Percentiles rank a stretch among this genome's conserved stretches.
Conservation (phyloP, 2,888 invertebrate species). For the Sclerodermus sp. region DNA sequence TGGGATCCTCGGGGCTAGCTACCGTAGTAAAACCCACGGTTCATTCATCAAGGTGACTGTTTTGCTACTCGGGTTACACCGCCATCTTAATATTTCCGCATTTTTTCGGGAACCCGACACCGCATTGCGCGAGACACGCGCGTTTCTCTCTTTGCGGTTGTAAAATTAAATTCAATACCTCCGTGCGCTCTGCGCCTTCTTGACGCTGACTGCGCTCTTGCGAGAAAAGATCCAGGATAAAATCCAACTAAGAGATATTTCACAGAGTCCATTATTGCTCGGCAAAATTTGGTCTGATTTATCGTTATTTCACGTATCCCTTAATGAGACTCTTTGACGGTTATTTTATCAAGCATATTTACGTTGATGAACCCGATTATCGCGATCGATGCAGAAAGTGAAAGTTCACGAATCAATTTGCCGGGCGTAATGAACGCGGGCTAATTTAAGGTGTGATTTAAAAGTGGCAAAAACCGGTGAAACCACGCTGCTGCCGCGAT, state of each 20-base stretch:
- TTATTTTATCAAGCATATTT: no score
- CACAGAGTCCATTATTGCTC: no score
- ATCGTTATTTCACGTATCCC: no score
- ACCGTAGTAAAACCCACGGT: constrained; percentile 5
- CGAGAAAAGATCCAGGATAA: no score
- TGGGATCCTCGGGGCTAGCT: no score
- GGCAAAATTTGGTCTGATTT: no score
- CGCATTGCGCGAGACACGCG: constrained; percentile 5
- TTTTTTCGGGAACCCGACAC: constrained; percentile 29
- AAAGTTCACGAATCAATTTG: background rate
- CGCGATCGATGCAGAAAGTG: background rate
- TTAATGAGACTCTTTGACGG: no score
- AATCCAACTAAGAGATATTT: no score
- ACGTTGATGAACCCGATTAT: no score
- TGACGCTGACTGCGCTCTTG: no score
- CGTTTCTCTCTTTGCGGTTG: constrained; percentile 12
- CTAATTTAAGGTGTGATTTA: constrained; percentile 6
- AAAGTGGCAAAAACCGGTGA: constrained; percentile 8
- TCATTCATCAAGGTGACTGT: constrained; percentile 27
- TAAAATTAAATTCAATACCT: constrained; percentile 21
- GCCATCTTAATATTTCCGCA: constrained; percentile 35
- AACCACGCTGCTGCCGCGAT: no score
- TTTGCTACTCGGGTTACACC: constrained; percentile 39
- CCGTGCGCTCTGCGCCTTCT: constrained; percentile 6
- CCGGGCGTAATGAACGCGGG: constrained; percentile 1